phyloP scores from a whole-genome alignment of 2,797 vertebrate species.

The Falco peregrinus region DNA sequence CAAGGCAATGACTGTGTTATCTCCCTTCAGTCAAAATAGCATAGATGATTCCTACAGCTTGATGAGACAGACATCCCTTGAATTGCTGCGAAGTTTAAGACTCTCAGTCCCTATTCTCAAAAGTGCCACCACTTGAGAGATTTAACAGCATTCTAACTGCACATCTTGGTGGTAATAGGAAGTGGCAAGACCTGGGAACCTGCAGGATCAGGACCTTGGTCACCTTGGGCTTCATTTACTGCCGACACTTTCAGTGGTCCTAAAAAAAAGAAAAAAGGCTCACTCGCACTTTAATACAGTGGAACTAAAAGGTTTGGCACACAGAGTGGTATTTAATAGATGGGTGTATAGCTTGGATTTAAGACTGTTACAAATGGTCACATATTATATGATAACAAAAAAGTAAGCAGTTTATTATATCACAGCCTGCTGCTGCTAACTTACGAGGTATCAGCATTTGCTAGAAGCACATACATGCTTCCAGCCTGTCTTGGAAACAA shows the following conservation, averaged over 20 bases:
- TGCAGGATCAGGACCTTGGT: background rate
- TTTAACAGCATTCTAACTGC: background rate
- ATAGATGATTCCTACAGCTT: background rate
- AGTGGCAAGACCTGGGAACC: background rate
- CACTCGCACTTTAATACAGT: conserved; percentile 26
- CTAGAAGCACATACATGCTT: background rate
- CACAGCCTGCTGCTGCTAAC: background rate
- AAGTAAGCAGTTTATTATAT: background rate
- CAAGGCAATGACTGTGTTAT: background rate
- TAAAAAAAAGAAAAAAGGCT: background rate
- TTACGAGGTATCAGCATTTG: background rate
- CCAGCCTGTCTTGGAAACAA: background rate
- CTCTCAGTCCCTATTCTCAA: background rate
- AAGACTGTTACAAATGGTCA: conserved; percentile 27
- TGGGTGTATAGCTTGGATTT: conserved; percentile 14
- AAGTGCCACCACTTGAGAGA: background rate
- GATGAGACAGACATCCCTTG: background rate
- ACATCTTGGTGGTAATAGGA: background rate
- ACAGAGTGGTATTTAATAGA: conserved; percentile 2
- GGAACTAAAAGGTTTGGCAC: conserved; percentile 43
- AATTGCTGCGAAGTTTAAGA: background rate
- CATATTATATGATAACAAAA: background rate
- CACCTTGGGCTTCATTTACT: conserved; percentile 32
- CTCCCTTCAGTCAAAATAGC: background rate
- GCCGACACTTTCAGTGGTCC: background rate